Evolutionary conservation across 2,797 vertebrate genomes (phyloP).

Genomic region (Tenualosa ilisha): DNA sequence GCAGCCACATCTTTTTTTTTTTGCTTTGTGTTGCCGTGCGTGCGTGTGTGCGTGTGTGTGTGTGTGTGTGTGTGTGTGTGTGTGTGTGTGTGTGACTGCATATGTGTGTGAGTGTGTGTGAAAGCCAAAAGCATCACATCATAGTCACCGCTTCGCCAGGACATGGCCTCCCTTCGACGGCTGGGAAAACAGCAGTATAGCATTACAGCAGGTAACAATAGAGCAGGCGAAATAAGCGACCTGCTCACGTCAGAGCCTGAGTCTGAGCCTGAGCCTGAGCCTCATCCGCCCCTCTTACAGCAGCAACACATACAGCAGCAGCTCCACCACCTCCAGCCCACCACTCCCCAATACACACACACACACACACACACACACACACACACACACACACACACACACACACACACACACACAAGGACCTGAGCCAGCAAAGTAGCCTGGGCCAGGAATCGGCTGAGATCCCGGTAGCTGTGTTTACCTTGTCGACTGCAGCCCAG

Average conservation of each 20-base stretch:
- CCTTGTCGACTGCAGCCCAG: not conserved
- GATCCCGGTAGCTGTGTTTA: conserved; percentile 2
- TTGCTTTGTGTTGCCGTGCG: not conserved
- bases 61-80: not conserved
- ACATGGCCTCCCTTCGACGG: not conserved
- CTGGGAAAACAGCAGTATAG: conserved; percentile 13
- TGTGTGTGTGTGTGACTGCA: not conserved
- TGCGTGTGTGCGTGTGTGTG: not conserved
- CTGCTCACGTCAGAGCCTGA: not conserved
- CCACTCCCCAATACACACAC: too few relatives aligned
- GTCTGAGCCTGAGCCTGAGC: not conserved
- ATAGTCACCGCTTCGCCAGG: not conserved
- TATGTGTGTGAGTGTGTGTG: conserved; percentile 1
- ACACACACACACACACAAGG: not conserved
- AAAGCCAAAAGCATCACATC: not conserved
- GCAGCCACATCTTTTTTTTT: too few relatives aligned
- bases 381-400: too few relatives aligned
- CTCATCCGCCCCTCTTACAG: not conserved
- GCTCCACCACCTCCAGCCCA: too few relatives aligned
- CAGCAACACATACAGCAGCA: too few relatives aligned
- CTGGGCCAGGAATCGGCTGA: not conserved
- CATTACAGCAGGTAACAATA: conserved; percentile 24
- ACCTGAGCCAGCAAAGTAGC: not conserved
- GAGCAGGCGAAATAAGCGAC: not conserved
- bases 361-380: too few relatives aligned